phyloP scores from a whole-genome alignment of 2,113 vertebrate genomes.

The Colius striatus region DNA sequence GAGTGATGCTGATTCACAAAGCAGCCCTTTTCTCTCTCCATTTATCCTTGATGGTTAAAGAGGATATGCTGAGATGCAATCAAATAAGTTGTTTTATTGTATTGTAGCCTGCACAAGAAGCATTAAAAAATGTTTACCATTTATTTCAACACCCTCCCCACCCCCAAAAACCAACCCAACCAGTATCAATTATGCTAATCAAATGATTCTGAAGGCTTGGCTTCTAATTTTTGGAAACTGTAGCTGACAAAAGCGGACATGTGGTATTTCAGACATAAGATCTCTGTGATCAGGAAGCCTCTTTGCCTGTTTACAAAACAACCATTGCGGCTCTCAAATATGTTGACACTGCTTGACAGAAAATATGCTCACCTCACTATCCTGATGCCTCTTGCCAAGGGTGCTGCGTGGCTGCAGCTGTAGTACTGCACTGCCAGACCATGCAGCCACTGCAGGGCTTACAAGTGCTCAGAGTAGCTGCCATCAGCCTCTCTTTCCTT shows the following conservation, averaged over 20 bases:
- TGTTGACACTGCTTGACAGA: neutral
- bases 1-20: neutral
- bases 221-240: neutral
- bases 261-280: neutral
- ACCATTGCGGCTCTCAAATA: neutral
- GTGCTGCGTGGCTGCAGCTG: rapidly evolving
- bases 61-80: neutral
- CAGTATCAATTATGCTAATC: neutral
- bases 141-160: neutral
- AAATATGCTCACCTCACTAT: neutral
- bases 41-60: neutral
- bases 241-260: neutral
- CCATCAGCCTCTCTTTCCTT: neutral
- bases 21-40: neutral
- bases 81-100: neutral
- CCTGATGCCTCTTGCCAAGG: neutral
- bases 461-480: neutral
- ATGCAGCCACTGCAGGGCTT: neutral
- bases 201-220: neutral
- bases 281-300: neutral
- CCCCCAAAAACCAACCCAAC: neutral
- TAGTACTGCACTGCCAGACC: neutral
- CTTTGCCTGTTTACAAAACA: neutral
- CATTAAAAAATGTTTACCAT: neutral
- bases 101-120: neutral